Evolutionary conservation across 2,113 vertebrate species (phyloP).

Genomic region (Stegostoma tigrinum): DNA sequence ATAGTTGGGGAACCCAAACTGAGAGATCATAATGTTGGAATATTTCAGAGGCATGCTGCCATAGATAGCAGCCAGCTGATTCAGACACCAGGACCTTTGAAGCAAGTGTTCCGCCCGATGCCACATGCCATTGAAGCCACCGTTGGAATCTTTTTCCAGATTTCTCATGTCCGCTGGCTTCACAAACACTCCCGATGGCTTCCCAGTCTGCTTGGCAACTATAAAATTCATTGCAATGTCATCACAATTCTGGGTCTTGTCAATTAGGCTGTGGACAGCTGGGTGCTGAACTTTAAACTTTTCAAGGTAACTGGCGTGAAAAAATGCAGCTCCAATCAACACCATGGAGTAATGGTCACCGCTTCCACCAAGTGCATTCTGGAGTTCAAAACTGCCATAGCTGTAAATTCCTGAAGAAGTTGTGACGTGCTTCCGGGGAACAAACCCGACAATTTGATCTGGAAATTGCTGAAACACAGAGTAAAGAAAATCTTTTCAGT

Average conservation of each 20-base stretch:
- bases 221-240: conserved; percentile 88
- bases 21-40: conserved; percentile 88
- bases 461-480: conserved; percentile 76
- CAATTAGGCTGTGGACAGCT: conserved; percentile 68
- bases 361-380: conserved; percentile 62
- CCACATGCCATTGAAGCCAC: conserved; percentile 89
- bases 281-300: conserved; percentile 75
- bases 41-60: conserved; percentile 79
- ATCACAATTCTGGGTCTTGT: conserved; percentile 88
- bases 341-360: conserved; percentile 90
- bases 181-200: conserved; percentile 77
- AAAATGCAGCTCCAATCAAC: conserved; percentile 85
- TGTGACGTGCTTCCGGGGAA: conserved; percentile 81
- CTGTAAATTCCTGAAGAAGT: conserved; percentile 73
- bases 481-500: not conserved
- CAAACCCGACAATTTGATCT: conserved; percentile 91
- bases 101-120: conserved; percentile 82
- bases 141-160: conserved; percentile 79
- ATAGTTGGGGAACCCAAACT: conserved; percentile 90
- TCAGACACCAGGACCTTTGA: conserved; percentile 86
- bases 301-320: conserved; percentile 71
- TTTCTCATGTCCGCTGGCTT: conserved; percentile 82
- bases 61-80: conserved; percentile 75
- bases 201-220: conserved; percentile 61
- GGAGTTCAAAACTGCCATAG: conserved; percentile 84